Conservation (phyloP, 1,140 invertebrate genomes). For the Caenorhabditis inopinata region DNA sequence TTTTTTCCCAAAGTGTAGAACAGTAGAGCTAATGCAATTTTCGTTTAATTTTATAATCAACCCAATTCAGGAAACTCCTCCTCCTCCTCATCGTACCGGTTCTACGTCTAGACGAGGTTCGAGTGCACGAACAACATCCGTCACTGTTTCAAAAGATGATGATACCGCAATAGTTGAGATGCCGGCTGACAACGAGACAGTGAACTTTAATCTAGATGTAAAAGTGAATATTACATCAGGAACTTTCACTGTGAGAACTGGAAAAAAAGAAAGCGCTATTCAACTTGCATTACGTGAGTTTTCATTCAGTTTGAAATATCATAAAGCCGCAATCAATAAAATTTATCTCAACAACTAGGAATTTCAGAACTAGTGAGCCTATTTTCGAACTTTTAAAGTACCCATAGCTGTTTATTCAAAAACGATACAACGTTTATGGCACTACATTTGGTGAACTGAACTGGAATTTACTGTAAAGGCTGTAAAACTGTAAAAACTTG, state of each 20-base stretch:
- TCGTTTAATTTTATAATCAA: not conserved
- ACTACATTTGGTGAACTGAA: too few relatives aligned
- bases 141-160: not conserved
- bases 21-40: not conserved
- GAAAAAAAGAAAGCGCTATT: slow-evolving; percentile 35
- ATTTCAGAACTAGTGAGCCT: too few relatives aligned
- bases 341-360: too few relatives aligned
- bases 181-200: slow-evolving; percentile 48
- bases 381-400: too few relatives aligned
- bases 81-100: not conserved
- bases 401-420: too few relatives aligned
- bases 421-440: too few relatives aligned
- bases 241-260: slow-evolving; percentile 59
- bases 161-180: not conserved
- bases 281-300: not conserved
- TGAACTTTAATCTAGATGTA: slow-evolving; percentile 65
- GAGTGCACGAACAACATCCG: not conserved
- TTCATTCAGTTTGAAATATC: too few relatives aligned
- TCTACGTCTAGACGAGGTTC: not conserved
- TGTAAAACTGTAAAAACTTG: too few relatives aligned
- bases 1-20: too few relatives aligned
- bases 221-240: slow-evolving; percentile 61
- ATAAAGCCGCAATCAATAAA: too few relatives aligned
- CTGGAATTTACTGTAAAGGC: too few relatives aligned
- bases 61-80: not conserved